Percentiles rank a stretch among this genome's conserved stretches.
Conservation (phyloP, 2,888 invertebrate species). For the Pollenia labialis region DNA sequence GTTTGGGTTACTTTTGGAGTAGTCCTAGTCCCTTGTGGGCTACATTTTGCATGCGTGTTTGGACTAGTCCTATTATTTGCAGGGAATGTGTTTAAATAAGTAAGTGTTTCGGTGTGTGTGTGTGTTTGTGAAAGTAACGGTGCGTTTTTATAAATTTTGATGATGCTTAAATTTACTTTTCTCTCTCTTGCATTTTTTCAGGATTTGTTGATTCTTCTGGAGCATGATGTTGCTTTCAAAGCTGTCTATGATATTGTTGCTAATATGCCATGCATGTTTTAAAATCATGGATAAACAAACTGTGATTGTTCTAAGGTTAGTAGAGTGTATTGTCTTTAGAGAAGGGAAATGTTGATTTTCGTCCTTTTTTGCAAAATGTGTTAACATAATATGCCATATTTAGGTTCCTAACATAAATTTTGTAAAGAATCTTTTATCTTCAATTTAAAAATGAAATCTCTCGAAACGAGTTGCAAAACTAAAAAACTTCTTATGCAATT, state of each 20-base stretch:
- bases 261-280: not conserved
- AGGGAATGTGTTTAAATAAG: too few species aligned
- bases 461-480: too few species aligned
- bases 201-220: constrained; percentile 24
- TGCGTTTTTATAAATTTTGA: constrained; percentile 60
- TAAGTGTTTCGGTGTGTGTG: not conserved
- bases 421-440: too few species aligned
- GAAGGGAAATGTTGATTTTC: not conserved
- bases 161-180: constrained; percentile 59
- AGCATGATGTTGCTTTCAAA: constrained; percentile 7
- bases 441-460: too few species aligned
- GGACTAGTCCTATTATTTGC: too few species aligned
- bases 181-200: constrained; percentile 25
- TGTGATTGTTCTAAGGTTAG: not conserved
- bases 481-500: too few species aligned
- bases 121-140: not conserved
- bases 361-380: too few species aligned
- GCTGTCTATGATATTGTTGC: not conserved
- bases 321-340: not conserved
- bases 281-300: constrained; percentile 29
- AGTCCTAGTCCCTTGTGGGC: too few species aligned
- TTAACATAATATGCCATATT: too few species aligned
- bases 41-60: too few species aligned
- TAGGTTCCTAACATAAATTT: too few species aligned
- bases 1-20: too few species aligned